Conservation (phyloP, 2,888 invertebrate genomes). For the Shargacucullia verbasci region DNA sequence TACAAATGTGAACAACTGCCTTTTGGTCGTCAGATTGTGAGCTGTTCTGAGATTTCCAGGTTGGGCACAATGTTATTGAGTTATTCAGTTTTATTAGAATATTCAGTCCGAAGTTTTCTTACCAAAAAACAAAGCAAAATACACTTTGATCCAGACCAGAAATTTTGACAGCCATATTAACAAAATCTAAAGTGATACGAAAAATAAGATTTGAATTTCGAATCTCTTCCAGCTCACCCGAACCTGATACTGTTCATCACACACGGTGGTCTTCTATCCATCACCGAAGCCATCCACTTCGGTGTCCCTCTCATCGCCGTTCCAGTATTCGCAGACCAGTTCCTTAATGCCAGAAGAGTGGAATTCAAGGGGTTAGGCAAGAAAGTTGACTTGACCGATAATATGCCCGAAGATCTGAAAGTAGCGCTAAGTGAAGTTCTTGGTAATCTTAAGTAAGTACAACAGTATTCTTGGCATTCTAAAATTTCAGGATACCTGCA, state of each 20-base stretch:
- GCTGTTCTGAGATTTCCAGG: too few species aligned
- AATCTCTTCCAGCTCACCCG: conserved; percentile 62
- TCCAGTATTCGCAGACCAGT: conserved; percentile 72
- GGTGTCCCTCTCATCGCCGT: conserved; percentile 70
- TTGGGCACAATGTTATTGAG: too few species aligned
- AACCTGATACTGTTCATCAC: conserved; percentile 70
- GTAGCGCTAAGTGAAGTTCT: conserved; percentile 59
- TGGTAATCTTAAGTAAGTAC: conserved; percentile 55
- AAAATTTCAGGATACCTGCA: too few species aligned
- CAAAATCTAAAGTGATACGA: too few species aligned
- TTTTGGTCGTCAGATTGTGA: too few species aligned
- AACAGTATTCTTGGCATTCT: background rate
- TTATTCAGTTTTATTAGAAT: too few species aligned
- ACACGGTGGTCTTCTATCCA: conserved; percentile 72
- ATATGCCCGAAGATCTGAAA: conserved; percentile 56
- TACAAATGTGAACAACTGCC: too few species aligned
- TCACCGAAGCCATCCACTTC: conserved; percentile 67
- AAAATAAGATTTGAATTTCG: too few species aligned
- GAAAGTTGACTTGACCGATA: conserved; percentile 57
- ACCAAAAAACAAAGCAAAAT: too few species aligned
- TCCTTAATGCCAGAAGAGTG: conserved; percentile 63
- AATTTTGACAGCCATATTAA: too few species aligned
- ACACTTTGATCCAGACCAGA: too few species aligned
- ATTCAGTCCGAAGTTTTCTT: too few species aligned
- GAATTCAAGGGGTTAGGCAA: conserved; percentile 65